phyloP scores from a whole-genome alignment of 2,113 vertebrate species.

The Sebastes schlegelii region DNA sequence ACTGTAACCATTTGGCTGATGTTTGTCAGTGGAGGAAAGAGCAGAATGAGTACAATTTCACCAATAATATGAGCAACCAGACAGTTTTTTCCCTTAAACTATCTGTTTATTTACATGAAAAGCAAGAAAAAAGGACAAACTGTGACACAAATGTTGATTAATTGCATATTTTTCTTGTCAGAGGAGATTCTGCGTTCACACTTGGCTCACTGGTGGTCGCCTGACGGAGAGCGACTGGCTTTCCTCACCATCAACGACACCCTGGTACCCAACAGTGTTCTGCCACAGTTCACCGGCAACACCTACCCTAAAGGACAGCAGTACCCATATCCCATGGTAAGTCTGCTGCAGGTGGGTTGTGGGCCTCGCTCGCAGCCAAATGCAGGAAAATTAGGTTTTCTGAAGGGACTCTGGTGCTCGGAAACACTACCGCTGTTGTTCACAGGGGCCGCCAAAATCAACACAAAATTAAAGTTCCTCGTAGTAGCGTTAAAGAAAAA shows the following conservation, averaged over 20 bases:
- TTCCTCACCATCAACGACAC: conserved; percentile 93
- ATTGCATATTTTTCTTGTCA: conserved; percentile 64
- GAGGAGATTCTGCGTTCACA: conserved; percentile 92
- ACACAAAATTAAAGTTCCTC: too few relatives aligned
- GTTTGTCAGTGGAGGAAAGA: not conserved
- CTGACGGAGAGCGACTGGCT: conserved; percentile 91
- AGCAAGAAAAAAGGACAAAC: not conserved
- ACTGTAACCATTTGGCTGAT: conserved; percentile 3
- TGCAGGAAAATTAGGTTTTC: too few relatives aligned
- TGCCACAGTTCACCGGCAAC: conserved; percentile 90
- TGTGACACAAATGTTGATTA: conserved; percentile 24
- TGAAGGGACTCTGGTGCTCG: too few relatives aligned
- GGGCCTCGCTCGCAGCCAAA: too few relatives aligned
- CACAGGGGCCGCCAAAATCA: too few relatives aligned
- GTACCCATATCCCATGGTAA: conserved; percentile 94
- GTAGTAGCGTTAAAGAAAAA: too few relatives aligned
- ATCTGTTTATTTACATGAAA: not conserved
- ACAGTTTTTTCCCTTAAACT: not conserved
- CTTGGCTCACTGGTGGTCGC: conserved; percentile 95
- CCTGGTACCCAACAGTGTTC: conserved; percentile 90
- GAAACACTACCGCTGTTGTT: too few relatives aligned
- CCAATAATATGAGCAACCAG: not conserved
- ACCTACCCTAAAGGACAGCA: conserved; percentile 90
- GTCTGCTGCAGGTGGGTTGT: conserved; percentile 19
- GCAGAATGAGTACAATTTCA: not conserved